Base-by-base conservation (phyloP, 2,888 invertebrate species). In the Macaria liturata region DNA sequence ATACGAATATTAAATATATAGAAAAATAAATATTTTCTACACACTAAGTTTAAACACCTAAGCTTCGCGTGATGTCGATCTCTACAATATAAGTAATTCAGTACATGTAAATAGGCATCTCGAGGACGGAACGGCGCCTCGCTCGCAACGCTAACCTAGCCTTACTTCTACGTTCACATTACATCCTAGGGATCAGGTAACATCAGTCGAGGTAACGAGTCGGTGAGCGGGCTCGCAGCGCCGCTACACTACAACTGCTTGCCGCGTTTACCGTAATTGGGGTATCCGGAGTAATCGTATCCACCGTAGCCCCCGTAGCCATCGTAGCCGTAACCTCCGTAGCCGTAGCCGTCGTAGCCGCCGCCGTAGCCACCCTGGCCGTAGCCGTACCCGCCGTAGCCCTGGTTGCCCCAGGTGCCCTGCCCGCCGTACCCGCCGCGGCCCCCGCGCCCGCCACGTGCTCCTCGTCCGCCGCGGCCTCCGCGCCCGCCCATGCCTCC, bases 281-380 rank as follows among this genome's bases (percentile, higher is more conserved):
- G 95, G 92, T 95, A 95, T 93, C 95, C 95, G 85, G 95, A 94
- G 93, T 95, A 95, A 92, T 95, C 95, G 90, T 96, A 96, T 83
- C 95, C 95, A 82, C 95, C 95, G 90, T 96, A 95, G 78, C 95
- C 95, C 76, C 95, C 94, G 88, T 95, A 95, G 78, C 95, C 95
- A 79, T 94, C 94, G 91, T 96, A 95, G 79, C 95, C 95, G 84
- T 94, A 94, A 88, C 95, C 94, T 74, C 95, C 94, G 78, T 94
- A 94, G 80, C 94, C 93, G 87, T 96, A 96, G 79, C 95, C 95
- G 82, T 94, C 95, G 84, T 95, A 95, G 69, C 95, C 95, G 81
- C 95, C 94, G 73, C 95, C 94, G 71, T 95, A 94, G 71, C 94
- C 94, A 63, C 94, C 94, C 79, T 94, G 94, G 71, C 95, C 95